These are phyloP conservation scores for Cettia cetti DNA, from an alignment of 2,113 vertebrate species.

Conservation along the genomic window DNA sequence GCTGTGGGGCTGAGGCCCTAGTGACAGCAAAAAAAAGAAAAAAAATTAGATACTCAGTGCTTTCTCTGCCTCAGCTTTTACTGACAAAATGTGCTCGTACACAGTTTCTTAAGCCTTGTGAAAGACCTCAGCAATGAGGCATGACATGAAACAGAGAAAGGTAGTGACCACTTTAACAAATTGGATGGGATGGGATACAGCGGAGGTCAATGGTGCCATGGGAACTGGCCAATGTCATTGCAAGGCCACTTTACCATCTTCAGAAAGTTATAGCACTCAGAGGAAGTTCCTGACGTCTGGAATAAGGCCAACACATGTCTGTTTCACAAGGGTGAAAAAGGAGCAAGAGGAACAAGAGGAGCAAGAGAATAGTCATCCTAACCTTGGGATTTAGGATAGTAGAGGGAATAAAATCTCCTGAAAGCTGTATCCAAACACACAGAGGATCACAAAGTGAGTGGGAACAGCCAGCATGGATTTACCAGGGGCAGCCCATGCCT, in stretches of 20 bases:
- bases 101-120: neutral
- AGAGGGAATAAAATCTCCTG: neutral
- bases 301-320: neutral
- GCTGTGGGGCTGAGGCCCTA: neutral
- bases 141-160: neutral
- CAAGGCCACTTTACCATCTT: neutral
- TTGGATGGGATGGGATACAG: neutral
- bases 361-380: neutral
- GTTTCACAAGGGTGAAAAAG: neutral
- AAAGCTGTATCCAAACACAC: neutral
- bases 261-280: neutral
- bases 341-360: neutral
- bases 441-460: neutral
- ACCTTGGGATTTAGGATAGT: neutral
- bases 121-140: neutral
- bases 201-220: neutral
- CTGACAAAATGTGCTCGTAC: neutral
- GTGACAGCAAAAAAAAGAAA: neutral
- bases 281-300: neutral
- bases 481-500: neutral
- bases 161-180: neutral
- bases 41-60: neutral
- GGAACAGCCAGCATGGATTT: neutral
- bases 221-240: neutral
- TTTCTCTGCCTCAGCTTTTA: neutral